Evolutionary conservation across 2,888 invertebrate species (phyloP), one percentile per base, ranked within the genome.

Genomic region (Sinotaia quadrata): DNA sequence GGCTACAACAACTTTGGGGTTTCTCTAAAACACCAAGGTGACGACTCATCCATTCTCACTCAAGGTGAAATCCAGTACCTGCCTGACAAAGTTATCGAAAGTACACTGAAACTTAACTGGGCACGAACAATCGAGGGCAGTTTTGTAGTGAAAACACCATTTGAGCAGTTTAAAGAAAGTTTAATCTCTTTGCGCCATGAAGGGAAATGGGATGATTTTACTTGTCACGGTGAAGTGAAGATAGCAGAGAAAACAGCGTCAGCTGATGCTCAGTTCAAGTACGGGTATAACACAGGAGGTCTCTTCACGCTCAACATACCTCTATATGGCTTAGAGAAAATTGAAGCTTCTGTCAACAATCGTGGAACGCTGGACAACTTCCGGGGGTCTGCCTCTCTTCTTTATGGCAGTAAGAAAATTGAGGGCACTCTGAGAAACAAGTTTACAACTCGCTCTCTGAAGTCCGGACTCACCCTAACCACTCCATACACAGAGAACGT

Each of bases 181-280:
- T 75, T 72, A 37, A 67, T 79, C 31, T 54, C 74, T 5, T 65
- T 81, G 54, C 63, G 74, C 29, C 83, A 84, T 41, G 73, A 72
- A 18, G 80, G 77, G 18, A 69, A 63, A 18, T 29, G 63, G 18
- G 65, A 61, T 33, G 75, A 73, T 37, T 79, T 84, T 67, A 74
- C 71, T 21, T 76, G 78, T 47, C 75, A 75, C 34, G 74, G 71
- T 3, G 75, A 79, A 36, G 18, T 79, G 15, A 49, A 63, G n/a
- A n/a, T 73, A 4, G 60, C 34, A 24, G 29, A 44, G n/a, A 24
- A 71, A 18, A 60, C 59, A 27, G 49, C 57, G 24, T 31, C 66
- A 4, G 69, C 68, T 31, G 75, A 75, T 44, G 52, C 67, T 1
- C 52, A 59, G 33, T 59, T 68, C 49, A 59, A 60, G 5, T 21